These are phyloP conservation scores for Halictus rubicundus DNA, from an alignment of 1,140 invertebrate genomes.

Conservation along the genomic window DNA sequence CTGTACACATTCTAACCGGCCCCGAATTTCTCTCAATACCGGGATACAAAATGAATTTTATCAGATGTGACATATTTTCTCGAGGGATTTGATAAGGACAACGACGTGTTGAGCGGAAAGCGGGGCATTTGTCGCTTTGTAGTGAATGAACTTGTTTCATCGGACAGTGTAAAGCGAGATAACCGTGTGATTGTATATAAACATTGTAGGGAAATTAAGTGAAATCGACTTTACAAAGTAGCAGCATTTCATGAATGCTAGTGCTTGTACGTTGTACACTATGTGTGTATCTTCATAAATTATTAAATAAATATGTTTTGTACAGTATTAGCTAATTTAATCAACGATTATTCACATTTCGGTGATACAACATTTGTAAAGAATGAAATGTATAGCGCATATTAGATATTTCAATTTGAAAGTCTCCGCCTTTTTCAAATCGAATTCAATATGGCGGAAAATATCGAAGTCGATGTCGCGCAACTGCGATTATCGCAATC, in stretches of 20 bases:
- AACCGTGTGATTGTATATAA: slow-evolving; percentile 70
- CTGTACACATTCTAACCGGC: slow-evolving; percentile 59
- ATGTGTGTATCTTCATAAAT: slow-evolving; percentile 73
- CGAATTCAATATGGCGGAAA: background rate
- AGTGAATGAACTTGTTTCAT: slow-evolving; percentile 61
- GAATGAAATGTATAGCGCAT: no score
- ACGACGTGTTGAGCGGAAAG: slow-evolving; percentile 51
- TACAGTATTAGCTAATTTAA: slow-evolving; percentile 63
- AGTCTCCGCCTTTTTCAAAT: background rate
- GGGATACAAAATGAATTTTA: slow-evolving; percentile 42
- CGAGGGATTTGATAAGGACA: slow-evolving; percentile 41
- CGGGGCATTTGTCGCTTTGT: slow-evolving; percentile 56
- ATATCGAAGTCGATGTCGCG: background rate
- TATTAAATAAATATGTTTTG: slow-evolving; percentile 79
- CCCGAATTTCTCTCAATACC: slow-evolving; percentile 46
- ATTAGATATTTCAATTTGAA: background rate
- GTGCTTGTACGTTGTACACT: slow-evolving; percentile 68
- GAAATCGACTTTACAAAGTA: slow-evolving; percentile 59
- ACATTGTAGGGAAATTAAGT: slow-evolving; percentile 52
- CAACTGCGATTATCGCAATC: background rate
- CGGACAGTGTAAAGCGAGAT: slow-evolving; percentile 40
- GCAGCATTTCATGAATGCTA: slow-evolving; percentile 62
- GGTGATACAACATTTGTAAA: no score
- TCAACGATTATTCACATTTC: background rate
- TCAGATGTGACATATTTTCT: slow-evolving; percentile 55